Conservation (phyloP, 2,797 vertebrate species). For the Coreius guichenoti region DNA sequence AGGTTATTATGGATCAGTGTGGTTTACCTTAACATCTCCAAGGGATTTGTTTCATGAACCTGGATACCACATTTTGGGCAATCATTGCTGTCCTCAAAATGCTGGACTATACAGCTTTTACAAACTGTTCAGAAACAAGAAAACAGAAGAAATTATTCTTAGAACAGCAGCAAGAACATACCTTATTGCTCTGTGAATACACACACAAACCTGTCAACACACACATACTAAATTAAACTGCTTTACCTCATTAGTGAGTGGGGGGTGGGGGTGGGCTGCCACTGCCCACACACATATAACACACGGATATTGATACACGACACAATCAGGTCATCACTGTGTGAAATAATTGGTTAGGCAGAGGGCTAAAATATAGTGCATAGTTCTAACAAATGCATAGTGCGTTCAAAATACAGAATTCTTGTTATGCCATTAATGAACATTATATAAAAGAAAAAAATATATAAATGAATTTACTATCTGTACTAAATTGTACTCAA, state of each 20-base stretch:
- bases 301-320: slow-evolving; percentile 16
- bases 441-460: not conserved
- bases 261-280: not conserved
- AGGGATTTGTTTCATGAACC: slow-evolving; percentile 98
- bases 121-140: slow-evolving; percentile 82
- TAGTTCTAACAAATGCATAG: not conserved
- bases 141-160: slow-evolving; percentile 1
- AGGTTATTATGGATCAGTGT: not conserved
- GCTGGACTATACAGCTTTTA: slow-evolving; percentile 98
- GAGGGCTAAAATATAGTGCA: not conserved
- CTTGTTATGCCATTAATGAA: not conserved
- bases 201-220: slow-evolving; percentile 9
- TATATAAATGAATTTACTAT: not conserved
- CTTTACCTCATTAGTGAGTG: not conserved
- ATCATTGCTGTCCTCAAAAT: slow-evolving; percentile 99
- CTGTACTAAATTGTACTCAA: not conserved
- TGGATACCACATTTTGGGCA: slow-evolving; percentile 98
- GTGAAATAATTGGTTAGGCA: slow-evolving; percentile 12
- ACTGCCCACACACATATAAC: slow-evolving; percentile 8
- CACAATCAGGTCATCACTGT: slow-evolving; percentile 56
- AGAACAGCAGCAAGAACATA: slow-evolving; percentile 13
- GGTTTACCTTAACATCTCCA: slow-evolving; percentile 96
- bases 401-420: not conserved
- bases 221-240: not conserved
- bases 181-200: slow-evolving; percentile 16